Percentiles rank a stretch among this genome's conserved stretches.
phyloP scores from a whole-genome alignment of 1,140 invertebrate species.

The Drosophila lini region DNA sequence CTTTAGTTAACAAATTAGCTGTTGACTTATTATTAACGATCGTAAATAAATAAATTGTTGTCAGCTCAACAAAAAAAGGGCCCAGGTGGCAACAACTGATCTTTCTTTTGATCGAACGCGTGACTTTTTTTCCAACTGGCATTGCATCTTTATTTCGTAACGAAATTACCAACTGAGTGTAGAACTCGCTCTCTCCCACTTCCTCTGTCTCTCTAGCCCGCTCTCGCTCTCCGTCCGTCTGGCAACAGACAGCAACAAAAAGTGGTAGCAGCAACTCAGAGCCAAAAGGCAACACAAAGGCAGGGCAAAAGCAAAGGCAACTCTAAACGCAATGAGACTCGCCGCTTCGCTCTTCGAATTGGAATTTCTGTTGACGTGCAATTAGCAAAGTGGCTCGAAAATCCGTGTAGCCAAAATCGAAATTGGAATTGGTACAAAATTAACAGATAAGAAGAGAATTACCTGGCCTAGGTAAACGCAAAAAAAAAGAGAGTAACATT shows the following conservation, averaged over 20 bases:
- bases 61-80: background rate
- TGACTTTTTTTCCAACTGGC: slow-evolving; percentile 35
- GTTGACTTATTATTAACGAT: background rate
- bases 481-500: slow-evolving; percentile 11
- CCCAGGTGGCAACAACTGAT: background rate
- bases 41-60: background rate
- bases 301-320: slow-evolving; percentile 30
- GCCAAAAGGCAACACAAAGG: slow-evolving; percentile 32
- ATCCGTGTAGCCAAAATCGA: slow-evolving; percentile 18
- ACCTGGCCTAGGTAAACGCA: slow-evolving; percentile 4
- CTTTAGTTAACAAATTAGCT: background rate
- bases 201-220: background rate
- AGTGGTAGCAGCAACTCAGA: slow-evolving; percentile 30
- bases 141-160: slow-evolving; percentile 49
- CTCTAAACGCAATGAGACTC: slow-evolving; percentile 36
- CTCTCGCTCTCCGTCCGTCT: background rate
- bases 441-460: slow-evolving; percentile 2
- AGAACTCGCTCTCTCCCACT: slow-evolving; percentile 11
- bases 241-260: slow-evolving; percentile 29
- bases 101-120: slow-evolving; percentile 31
- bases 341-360: slow-evolving; percentile 33
- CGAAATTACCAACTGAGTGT: slow-evolving; percentile 32
- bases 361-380: slow-evolving; percentile 55
- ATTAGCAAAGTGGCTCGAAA: slow-evolving; percentile 55
- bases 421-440: slow-evolving; percentile 4